A percentile compares a stretch with the other conserved stretches of the same genome.
Conservation (phyloP, 2,888 invertebrate species). For the Yponomeuta evonymella region DNA sequence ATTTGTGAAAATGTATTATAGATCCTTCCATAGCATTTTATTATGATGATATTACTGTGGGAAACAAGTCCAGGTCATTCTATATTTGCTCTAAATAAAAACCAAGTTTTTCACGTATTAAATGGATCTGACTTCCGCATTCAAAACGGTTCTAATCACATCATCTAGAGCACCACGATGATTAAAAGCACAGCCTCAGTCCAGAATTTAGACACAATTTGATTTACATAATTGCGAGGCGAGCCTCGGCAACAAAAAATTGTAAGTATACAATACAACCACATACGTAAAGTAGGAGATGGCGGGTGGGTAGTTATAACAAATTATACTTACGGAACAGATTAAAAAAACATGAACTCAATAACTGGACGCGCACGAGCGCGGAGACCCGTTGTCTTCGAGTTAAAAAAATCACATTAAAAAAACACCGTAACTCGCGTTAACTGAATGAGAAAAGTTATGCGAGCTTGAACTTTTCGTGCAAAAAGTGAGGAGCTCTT, state of each 20-base stretch:
- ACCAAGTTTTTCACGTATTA: background rate
- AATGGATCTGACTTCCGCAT: background rate
- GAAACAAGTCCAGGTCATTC: background rate
- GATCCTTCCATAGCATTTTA: no score
- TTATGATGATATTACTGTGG: no score
- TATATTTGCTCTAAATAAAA: background rate
- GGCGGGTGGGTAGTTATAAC: conserved; percentile 8
- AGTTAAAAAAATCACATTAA: background rate
- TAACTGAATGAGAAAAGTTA: conserved; percentile 13
- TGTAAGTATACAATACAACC: conserved; percentile 11
- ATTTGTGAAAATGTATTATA: no score
- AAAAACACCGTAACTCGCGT: conserved; percentile 9
- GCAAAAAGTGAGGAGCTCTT: background rate
- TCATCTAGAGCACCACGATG: background rate
- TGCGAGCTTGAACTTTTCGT: conserved; percentile 7
- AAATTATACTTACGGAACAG: conserved; percentile 6
- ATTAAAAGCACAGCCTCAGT: background rate
- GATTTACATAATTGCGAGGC: conserved; percentile 7
- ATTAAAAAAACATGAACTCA: conserved; percentile 7
- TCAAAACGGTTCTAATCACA: background rate
- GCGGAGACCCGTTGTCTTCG: conserved; percentile 4
- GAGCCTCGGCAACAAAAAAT: background rate
- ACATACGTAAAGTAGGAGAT: background rate
- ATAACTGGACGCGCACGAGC: conserved; percentile 11
- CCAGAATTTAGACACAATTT: background rate